Percentiles rank a stretch among this genome's conserved stretches.
Evolutionary conservation across 2,888 invertebrate genomes (phyloP).

Genomic region (Epinotia ramella): DNA sequence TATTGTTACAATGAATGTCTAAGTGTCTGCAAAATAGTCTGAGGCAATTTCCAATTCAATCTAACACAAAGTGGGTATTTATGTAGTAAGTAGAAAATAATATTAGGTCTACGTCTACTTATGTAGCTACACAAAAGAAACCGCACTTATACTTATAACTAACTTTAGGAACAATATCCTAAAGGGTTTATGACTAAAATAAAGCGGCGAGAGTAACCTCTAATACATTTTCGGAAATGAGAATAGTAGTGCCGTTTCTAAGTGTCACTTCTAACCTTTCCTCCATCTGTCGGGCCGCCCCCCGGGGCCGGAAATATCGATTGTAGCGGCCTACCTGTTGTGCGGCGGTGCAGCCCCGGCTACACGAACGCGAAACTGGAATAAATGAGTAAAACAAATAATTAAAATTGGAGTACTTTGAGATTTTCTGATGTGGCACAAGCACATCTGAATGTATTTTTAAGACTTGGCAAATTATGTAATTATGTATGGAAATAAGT

Average conservation of each 20-base stretch:
- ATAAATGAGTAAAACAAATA: constrained; percentile 36
- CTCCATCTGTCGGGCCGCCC: constrained; percentile 60
- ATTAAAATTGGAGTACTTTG: background rate
- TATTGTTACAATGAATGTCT: background rate
- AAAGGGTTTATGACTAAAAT: constrained; percentile 38
- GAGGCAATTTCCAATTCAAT: too few relatives aligned
- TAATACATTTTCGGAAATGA: constrained; percentile 46
- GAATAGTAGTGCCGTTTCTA: constrained; percentile 48
- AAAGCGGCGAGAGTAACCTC: constrained; percentile 38
- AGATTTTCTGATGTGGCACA: background rate
- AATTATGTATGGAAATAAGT: too few relatives aligned
- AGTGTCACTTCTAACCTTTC: constrained; percentile 64
- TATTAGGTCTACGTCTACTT: background rate
- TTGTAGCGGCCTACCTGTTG: constrained; percentile 66
- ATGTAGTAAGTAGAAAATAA: too few relatives aligned
- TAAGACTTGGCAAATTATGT: too few relatives aligned
- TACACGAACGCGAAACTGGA: constrained; percentile 36
- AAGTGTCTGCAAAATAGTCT: background rate
- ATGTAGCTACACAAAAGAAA: constrained; percentile 1
- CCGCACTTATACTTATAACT: background rate
- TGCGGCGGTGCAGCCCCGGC: constrained; percentile 49
- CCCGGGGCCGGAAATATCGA: constrained; percentile 67
- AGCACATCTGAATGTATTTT: too few relatives aligned
- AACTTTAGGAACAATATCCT: constrained; percentile 17
- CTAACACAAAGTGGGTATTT: too few relatives aligned